Evolutionary conservation across 2,797 vertebrate species (phyloP).

Genomic region (Danio tinwini): DNA sequence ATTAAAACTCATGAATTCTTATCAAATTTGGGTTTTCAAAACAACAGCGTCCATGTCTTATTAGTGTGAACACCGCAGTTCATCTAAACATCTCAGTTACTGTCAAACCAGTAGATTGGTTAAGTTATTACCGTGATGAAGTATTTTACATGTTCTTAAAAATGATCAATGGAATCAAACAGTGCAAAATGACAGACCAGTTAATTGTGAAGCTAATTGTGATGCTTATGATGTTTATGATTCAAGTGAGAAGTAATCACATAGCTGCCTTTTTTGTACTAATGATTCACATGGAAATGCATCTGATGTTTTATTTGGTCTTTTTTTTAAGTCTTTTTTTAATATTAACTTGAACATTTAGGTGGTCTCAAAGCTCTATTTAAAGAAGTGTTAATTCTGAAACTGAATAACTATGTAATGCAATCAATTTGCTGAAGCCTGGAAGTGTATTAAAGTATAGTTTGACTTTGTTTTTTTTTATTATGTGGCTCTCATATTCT

Average conservation of each 20-base stretch:
- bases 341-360: slow-evolving; percentile 58
- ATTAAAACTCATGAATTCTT: background rate
- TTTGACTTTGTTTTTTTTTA: background rate
- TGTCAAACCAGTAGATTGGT: background rate
- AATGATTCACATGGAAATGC: slow-evolving; percentile 63
- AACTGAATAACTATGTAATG: slow-evolving; percentile 71
- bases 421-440: slow-evolving; percentile 12
- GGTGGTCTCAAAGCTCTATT: slow-evolving; percentile 54
- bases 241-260: slow-evolving; percentile 34
- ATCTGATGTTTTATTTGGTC: slow-evolving; percentile 66
- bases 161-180: slow-evolving; percentile 41
- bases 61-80: background rate
- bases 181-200: slow-evolving; percentile 67
- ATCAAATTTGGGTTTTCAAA: background rate
- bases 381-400: slow-evolving; percentile 66
- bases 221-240: background rate
- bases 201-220: slow-evolving; percentile 64
- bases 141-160: background rate
- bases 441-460: slow-evolving; percentile 20
- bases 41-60: background rate
- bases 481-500: background rate
- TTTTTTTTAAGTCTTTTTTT: slow-evolving; percentile 58
- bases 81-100: background rate
- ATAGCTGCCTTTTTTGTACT: slow-evolving; percentile 65
- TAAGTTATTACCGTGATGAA: slow-evolving; percentile 19